Evolutionary conservation across 1,140 invertebrate genomes (phyloP).

Genomic region (Rhizoglyphus robini): DNA sequence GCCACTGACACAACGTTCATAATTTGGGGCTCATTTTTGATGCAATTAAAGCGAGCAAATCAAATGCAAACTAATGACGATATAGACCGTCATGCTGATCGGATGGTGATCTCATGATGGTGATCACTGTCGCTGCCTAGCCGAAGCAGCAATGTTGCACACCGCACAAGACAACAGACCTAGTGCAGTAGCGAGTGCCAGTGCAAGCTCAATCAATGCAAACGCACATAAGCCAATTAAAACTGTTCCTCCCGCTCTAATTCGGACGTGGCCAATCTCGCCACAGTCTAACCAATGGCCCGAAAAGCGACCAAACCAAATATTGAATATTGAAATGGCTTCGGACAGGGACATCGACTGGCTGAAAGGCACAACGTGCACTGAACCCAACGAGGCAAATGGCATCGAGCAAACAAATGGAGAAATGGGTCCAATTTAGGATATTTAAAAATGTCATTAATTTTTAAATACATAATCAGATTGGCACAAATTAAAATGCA

Average conservation of each 20-base stretch:
- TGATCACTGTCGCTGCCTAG: not conserved
- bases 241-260: not conserved
- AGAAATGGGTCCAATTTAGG: no score
- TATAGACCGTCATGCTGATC: not conserved
- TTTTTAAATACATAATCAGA: constrained; percentile 8
- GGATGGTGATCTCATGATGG: not conserved
- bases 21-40: not conserved
- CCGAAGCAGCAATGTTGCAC: no score
- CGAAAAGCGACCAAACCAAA: not conserved
- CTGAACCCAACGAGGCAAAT: no score
- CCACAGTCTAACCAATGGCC: not conserved
- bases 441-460: constrained; percentile 15
- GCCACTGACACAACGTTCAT: not conserved
- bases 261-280: not conserved
- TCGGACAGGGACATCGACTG: no score
- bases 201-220: constrained; percentile 2
- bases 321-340: not conserved
- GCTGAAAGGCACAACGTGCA: no score
- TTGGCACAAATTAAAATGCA: constrained; percentile 11
- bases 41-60: constrained; percentile 11
- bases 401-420: no score
- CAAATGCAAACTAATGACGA: constrained; percentile 14
- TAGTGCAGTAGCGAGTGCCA: not conserved
- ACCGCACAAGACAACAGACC: no score
- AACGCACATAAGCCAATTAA: constrained; percentile 10